Conservation (phyloP, 2,888 invertebrate species). For the Synanthedon andrenaeformis region DNA sequence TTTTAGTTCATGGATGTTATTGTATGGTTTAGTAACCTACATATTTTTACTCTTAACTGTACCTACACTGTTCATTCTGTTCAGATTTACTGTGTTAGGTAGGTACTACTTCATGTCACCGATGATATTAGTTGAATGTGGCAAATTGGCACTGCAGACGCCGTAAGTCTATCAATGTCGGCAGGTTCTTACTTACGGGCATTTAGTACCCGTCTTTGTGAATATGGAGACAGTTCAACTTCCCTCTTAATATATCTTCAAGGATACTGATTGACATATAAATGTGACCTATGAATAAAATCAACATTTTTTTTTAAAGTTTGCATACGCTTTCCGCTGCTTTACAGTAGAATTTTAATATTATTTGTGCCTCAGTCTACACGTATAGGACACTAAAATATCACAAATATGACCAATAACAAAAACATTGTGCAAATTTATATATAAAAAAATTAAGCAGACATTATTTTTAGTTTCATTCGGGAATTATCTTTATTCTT, state of each 20-base stretch:
- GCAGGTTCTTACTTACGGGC: background rate
- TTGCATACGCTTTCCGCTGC: background rate
- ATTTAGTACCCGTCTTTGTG: background rate
- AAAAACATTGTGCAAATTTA: too few species aligned
- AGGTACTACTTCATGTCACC: constrained; percentile 27
- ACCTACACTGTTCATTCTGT: background rate
- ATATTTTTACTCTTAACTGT: too few species aligned
- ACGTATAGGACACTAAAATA: too few species aligned
- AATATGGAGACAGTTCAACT: background rate
- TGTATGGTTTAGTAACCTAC: too few species aligned
- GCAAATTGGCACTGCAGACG: constrained; percentile 25
- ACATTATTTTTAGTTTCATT: too few species aligned
- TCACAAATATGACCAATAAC: too few species aligned
- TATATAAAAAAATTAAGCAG: too few species aligned
- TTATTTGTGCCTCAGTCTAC: too few species aligned
- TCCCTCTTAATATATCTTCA: background rate
- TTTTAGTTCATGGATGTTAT: too few species aligned
- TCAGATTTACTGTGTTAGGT: background rate
- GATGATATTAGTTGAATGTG: constrained; percentile 23
- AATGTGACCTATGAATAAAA: background rate
- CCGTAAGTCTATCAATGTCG: constrained; percentile 4
- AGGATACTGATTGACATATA: background rate
- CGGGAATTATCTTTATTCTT: too few species aligned
- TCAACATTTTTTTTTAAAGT: background rate
- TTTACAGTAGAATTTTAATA: too few species aligned